Percentiles rank a stretch among this genome's conserved stretches.
Conservation (phyloP, 2,113 vertebrate species). For the Melanotaenia duboulayi region DNA sequence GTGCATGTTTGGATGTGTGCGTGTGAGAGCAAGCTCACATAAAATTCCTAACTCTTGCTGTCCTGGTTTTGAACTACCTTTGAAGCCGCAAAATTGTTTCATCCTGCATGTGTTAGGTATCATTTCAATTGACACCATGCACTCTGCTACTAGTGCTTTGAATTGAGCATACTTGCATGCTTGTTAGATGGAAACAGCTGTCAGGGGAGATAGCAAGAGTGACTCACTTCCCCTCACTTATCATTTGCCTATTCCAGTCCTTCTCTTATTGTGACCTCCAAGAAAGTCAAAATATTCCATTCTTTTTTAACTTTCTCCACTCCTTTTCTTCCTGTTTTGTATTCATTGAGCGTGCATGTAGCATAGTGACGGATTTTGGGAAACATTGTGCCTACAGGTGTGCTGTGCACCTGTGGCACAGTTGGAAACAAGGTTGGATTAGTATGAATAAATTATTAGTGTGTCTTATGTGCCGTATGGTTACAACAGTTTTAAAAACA, state of each 20-base stretch:
- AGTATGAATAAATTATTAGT: constrained; percentile 52
- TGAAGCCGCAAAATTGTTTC: constrained; percentile 66
- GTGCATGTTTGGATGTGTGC: constrained; percentile 15
- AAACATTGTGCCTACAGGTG: constrained; percentile 42
- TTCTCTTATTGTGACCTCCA: constrained; percentile 63
- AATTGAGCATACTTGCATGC: constrained; percentile 68
- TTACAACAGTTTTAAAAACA: constrained; percentile 9
- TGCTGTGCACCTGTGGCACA: constrained; percentile 47
- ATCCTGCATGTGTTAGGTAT: constrained; percentile 67
- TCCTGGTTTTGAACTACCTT: constrained; percentile 63
- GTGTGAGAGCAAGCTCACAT: constrained; percentile 15
- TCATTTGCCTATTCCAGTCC: constrained; percentile 67
- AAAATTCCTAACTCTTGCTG: constrained; percentile 44
- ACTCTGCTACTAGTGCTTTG: constrained; percentile 59
- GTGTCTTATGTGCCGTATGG: constrained; percentile 3
- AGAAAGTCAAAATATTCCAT: constrained; percentile 63
- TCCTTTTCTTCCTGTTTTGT: background rate
- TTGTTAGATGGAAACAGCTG: constrained; percentile 78
- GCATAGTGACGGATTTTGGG: constrained; percentile 29
- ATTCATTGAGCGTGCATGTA: constrained; percentile 29
- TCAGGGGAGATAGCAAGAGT: constrained; percentile 69
- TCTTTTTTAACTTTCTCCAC: background rate
- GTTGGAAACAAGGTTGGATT: constrained; percentile 40
- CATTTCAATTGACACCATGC: constrained; percentile 72
- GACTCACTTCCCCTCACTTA: constrained; percentile 64